Percentiles rank a stretch among this genome's conserved stretches.
phyloP scores from a whole-genome alignment of 2,888 invertebrate species.

The Muscina levida region DNA sequence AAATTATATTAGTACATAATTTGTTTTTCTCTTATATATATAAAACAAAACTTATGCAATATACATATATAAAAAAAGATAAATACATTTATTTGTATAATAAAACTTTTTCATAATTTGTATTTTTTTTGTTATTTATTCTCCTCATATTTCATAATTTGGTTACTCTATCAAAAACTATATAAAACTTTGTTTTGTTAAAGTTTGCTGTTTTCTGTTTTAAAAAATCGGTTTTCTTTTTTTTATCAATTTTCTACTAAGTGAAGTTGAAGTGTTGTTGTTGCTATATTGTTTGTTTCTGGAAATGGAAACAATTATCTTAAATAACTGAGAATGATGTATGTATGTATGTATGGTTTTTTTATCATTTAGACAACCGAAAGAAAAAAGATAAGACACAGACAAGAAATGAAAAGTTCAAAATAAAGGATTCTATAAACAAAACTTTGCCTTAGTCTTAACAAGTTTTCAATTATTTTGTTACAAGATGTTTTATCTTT shows the following conservation, averaged over 20 bases:
- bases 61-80: conserved; percentile 12
- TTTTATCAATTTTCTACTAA: conserved; percentile 25
- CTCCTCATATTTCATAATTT: conserved; percentile 25
- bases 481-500: too few relatives aligned
- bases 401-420: background rate
- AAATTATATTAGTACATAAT: background rate
- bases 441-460: too few relatives aligned
- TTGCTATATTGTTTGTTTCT: too few relatives aligned
- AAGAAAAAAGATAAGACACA: background rate
- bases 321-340: background rate
- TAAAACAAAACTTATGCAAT: conserved; percentile 8
- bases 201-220: conserved; percentile 17
- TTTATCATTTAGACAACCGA: too few relatives aligned
- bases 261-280: conserved; percentile 1
- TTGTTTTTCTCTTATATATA: background rate
- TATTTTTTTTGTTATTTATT: conserved; percentile 2
- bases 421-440: too few relatives aligned
- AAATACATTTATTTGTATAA: conserved; percentile 16
- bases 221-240: conserved; percentile 20
- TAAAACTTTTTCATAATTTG: conserved; percentile 7
- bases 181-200: conserved; percentile 32
- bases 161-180: conserved; percentile 35
- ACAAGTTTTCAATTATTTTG: too few relatives aligned
- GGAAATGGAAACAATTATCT: conserved; percentile 6
- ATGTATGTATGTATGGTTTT: conserved; percentile 2